Evolutionary conservation across 2,888 invertebrate genomes (phyloP).

Genomic region (Euplagia quadripunctaria): DNA sequence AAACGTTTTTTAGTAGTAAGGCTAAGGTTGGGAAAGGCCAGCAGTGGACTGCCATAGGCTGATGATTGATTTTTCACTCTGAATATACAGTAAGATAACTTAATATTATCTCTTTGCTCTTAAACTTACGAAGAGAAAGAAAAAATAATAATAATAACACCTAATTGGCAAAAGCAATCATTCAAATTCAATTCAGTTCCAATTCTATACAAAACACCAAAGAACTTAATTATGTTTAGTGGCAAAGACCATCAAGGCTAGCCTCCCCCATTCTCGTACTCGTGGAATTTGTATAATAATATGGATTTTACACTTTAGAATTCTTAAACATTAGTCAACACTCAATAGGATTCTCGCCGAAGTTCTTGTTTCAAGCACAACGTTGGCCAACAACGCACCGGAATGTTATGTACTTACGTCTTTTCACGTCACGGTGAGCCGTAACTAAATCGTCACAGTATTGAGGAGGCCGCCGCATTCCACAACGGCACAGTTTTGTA

Average conservation of each 20-base stretch:
- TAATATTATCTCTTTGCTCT: background rate
- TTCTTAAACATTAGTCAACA: background rate
- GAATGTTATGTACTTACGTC: background rate
- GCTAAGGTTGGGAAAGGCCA: background rate
- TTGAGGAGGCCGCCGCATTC: background rate
- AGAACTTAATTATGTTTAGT: too few relatives aligned
- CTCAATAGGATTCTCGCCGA: background rate
- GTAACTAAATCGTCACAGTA: constrained; percentile 7
- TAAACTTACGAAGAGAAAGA: background rate
- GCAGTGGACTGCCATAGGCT: background rate
- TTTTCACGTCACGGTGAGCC: background rate
- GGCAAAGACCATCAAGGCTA: too few relatives aligned
- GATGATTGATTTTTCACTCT: too few relatives aligned
- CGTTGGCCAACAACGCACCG: background rate
- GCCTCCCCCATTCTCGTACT: too few relatives aligned
- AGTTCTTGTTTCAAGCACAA: constrained; percentile 1
- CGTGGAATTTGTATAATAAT: background rate
- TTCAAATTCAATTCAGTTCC: too few relatives aligned
- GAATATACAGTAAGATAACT: background rate
- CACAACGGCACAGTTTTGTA: background rate
- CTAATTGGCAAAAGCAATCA: too few relatives aligned
- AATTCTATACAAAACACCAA: too few relatives aligned
- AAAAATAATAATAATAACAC: too few relatives aligned
- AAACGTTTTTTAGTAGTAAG: too few relatives aligned
- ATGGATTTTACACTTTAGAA: background rate